Percentiles rank a stretch among this genome's conserved stretches.
Conservation (phyloP, 2,797 vertebrate species). For the Sebastes variabilis region DNA sequence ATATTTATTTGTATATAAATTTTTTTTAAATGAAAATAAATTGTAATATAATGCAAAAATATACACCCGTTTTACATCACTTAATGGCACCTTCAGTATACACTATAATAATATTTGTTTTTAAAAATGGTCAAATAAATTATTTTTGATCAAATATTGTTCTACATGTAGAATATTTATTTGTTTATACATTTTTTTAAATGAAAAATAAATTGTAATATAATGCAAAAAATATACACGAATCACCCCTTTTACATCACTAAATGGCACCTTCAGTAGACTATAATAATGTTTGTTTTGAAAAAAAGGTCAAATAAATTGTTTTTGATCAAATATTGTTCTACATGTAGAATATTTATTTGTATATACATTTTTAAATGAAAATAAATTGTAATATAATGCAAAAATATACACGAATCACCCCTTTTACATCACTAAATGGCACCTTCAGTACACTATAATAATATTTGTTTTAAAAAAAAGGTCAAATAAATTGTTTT, state of each 20-base stretch:
- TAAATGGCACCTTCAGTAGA: accelerated
- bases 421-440: neutral
- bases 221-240: neutral
- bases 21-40: neutral
- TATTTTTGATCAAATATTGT: no score
- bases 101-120: neutral
- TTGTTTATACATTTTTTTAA: neutral
- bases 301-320: neutral
- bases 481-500: neutral
- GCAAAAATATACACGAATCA: neutral
- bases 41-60: neutral
- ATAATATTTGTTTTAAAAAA: neutral
- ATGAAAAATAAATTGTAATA: neutral
- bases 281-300: neutral
- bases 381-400: no score
- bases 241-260: neutral
- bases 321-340: no score
- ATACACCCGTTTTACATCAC: neutral
- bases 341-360: neutral
- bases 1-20: no score
- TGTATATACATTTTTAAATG: neutral
- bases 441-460: accelerated
- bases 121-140: neutral
- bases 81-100: accelerated
- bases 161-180: neutral